Base-by-base conservation (phyloP, 2,888 invertebrate genomes). In the Boloria euphrosyne region DNA sequence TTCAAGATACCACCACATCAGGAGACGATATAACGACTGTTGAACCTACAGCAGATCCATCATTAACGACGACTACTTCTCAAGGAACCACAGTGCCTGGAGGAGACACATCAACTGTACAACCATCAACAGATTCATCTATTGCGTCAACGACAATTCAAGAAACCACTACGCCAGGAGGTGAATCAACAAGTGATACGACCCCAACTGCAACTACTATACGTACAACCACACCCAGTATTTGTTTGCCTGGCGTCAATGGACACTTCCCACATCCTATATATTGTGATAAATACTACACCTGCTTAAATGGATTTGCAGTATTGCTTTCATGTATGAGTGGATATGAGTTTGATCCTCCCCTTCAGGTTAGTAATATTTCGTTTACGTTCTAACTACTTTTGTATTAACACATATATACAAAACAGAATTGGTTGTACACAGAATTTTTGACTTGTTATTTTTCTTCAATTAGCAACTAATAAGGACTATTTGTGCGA, bases 231-330 rank as follows among this genome's bases (percentile, higher is more conserved):
- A 51, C 57, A 57, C 60, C 70, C 1, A 53, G 65, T 4, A 65
- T 79, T 0, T 80, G 83, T 63, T 76, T 78, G 0, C 72, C 73
- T 0, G 77, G 72, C 1, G 67, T 69, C 1, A 68, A 76, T 3
- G 80, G 76, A 1, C 78, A 81, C 58, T 66, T 81, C 0, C 74
- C 83, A 0, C 78, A 83, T 61, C 83, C 83, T 3, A 71, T 73
- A 0, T 17, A 67, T 0, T 85, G 84, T 16, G 69, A 77, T 57
- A 71, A 76, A 0, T 85, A 78, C 71, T 83, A 74, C 51, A 69
- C 82, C 68, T 86, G 86, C 31, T 66, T 76, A 0, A 73, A 79
- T n/a, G 68, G 70, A 43, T 55, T 51, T 2, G 46, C 55, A 50
- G 61, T 57, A 17, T 62, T 62, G 18, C 44, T 68, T 43, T 46